Base-by-base conservation (phyloP, 2,113 vertebrate species). In the Xenopus laevis region DNA sequence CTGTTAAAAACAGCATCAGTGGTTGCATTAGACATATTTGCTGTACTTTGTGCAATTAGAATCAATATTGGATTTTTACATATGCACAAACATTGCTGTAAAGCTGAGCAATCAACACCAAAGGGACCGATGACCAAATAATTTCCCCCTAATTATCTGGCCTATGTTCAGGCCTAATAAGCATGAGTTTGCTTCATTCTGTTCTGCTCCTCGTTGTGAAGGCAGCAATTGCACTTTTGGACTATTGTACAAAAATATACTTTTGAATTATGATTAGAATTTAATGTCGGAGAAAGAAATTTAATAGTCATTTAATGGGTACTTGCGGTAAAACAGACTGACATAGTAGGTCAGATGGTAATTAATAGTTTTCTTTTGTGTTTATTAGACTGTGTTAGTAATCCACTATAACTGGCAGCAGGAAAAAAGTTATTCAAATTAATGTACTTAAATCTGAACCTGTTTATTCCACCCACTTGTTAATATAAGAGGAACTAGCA, bases 361-460 rank as follows among this genome's bases (percentile, higher is more conserved):
- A 84, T 83, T 80, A 86, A 81, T 81, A 79, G 65, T 80, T 82
- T 81, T 65, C 61, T 76, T 84, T 78, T 11, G 0, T 71, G 47
- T 84, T 84, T 82, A 68, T 80, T 82, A 63, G 81, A 73, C 68
- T 71, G 65, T 69, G 78, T 80, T 77, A 82, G 69, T 83, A 83
- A 81, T 83, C 23, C 23, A 27, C 23, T 27, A 4, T 27, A 27
- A 27, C 73, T 69, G 30, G 59, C 50, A 63, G 66, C 66, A 55
- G 57, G 10, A 15, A 63, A 76, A 68, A 68, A 40, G 73, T 57
- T 69, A 69, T 69, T 76, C n/a, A 76, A n/a, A 15, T 66, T 30
- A 55, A 46, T 71, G 62, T 71, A 65, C n/a, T 1, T 17, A 12
- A 68, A 23, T 55, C 8, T 0, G 71, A 50, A 77, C 15, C 82